Percentiles rank a stretch among this genome's conserved stretches.
phyloP scores from a whole-genome alignment of 1,140 invertebrate genomes.

The Euschistus heros region DNA sequence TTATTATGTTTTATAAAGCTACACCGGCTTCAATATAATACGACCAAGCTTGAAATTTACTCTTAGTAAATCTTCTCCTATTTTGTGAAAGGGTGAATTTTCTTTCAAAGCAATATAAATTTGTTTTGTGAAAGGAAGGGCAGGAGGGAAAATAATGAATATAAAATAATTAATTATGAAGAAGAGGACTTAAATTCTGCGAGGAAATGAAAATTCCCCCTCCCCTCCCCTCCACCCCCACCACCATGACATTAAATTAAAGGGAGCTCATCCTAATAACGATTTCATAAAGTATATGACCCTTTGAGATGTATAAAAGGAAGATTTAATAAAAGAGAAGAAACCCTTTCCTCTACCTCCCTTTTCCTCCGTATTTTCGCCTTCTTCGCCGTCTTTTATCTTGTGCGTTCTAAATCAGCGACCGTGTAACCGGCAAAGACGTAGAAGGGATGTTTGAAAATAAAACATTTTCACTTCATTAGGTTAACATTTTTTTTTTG shows the following conservation, averaged over 20 bases:
- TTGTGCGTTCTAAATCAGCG: background rate
- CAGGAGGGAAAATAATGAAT: constrained; percentile 8
- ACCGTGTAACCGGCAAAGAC: no score
- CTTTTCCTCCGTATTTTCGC: background rate
- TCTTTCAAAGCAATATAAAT: no score
- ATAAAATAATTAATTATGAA: constrained; percentile 18
- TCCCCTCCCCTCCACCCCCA: no score
- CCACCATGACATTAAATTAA: constrained; percentile 16
- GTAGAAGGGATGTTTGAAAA: no score
- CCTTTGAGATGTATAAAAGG: constrained; percentile 17
- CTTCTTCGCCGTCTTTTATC: background rate
- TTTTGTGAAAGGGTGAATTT: no score
- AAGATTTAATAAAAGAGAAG: constrained; percentile 17
- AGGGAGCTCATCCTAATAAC: constrained; percentile 15
- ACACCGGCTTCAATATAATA: no score
- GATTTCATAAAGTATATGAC: constrained; percentile 16
- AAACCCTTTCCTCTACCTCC: constrained; percentile 1
- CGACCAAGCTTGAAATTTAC: no score
- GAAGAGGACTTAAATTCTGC: constrained; percentile 14
- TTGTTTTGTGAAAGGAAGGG: no score
- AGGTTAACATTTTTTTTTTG: no score
- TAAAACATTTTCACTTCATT: no score
- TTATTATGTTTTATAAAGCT: no score
- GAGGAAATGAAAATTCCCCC: constrained; percentile 10
- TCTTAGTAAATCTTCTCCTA: no score